Evolutionary conservation across 2,797 vertebrate genomes (phyloP).

Genomic region (Thunnus albacares): DNA sequence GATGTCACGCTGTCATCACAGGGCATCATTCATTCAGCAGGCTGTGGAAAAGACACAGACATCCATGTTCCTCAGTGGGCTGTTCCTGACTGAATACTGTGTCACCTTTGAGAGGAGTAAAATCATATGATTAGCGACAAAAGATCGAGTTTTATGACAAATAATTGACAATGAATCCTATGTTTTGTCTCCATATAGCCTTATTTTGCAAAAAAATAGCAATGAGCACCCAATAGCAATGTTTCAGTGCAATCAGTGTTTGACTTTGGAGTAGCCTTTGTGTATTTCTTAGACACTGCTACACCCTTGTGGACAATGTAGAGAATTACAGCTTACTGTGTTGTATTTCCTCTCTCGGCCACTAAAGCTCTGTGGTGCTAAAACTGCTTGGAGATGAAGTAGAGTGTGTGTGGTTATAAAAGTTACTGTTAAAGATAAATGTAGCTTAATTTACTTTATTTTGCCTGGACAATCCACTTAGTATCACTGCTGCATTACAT

Average conservation of each 20-base stretch:
- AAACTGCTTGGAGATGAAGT: not conserved
- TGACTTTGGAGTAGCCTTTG: not conserved
- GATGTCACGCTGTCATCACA: slow-evolving; percentile 37
- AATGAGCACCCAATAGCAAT: accelerated
- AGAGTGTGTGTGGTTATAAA: not conserved
- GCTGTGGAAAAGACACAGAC: not conserved
- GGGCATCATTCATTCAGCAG: slow-evolving; percentile 15
- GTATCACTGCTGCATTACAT: too few species aligned
- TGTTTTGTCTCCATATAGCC: not conserved
- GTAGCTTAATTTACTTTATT: not conserved
- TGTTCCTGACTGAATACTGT: not conserved
- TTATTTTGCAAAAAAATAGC: not conserved
- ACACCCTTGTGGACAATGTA: slow-evolving; percentile 46
- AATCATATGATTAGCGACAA: not conserved
- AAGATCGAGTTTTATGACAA: not conserved
- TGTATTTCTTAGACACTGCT: slow-evolving; percentile 58
- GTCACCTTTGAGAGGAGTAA: not conserved
- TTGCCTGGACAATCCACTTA: too few species aligned
- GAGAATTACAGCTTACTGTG: accelerated
- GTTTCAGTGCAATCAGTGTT: not conserved
- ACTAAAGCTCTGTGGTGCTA: slow-evolving; percentile 26
- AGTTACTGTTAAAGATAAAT: too few species aligned
- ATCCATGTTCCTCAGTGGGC: not conserved
- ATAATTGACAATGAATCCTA: not conserved
- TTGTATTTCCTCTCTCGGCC: slow-evolving; percentile 42